Percentiles rank a stretch among this genome's conserved stretches.
Conservation (phyloP, 2,888 invertebrate species). For the Pachycephus smyrnensis region DNA sequence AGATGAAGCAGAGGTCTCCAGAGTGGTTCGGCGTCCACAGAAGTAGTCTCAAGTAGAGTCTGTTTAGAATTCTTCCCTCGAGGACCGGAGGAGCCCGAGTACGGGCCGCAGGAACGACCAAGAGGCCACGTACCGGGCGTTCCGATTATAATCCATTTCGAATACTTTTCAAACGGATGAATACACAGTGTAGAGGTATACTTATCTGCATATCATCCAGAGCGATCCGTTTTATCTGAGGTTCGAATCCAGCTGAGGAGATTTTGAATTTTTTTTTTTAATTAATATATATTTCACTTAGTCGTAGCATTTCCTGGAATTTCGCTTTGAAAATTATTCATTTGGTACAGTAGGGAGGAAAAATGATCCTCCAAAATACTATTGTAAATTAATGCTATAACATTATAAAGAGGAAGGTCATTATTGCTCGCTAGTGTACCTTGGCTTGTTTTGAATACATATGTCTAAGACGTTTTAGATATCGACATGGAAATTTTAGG, state of each 20-base stretch:
- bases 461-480: too few relatives aligned
- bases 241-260: not conserved
- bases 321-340: not conserved
- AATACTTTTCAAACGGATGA: not conserved
- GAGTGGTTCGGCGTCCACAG: slow-evolving; percentile 20
- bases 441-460: too few relatives aligned
- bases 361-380: too few relatives aligned
- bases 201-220: not conserved
- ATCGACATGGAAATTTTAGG: not conserved
- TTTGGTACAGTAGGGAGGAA: too few relatives aligned
- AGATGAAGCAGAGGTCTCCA: slow-evolving; percentile 11
- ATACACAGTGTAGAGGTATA: not conserved
- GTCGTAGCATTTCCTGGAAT: not conserved
- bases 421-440: too few relatives aligned
- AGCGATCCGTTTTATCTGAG: not conserved
- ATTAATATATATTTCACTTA: not conserved
- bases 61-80: slow-evolving; percentile 26
- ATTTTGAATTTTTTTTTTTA: not conserved
- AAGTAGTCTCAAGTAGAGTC: slow-evolving; percentile 27
- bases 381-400: too few relatives aligned
- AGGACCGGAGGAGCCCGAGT: slow-evolving; percentile 19
- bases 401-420: too few relatives aligned
- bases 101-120: not conserved
- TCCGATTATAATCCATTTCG: slow-evolving; percentile 1
- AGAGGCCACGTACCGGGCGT: slow-evolving; percentile 9